Conservation (phyloP, 2,113 vertebrate species). For the Monarcha castaneiventris region DNA sequence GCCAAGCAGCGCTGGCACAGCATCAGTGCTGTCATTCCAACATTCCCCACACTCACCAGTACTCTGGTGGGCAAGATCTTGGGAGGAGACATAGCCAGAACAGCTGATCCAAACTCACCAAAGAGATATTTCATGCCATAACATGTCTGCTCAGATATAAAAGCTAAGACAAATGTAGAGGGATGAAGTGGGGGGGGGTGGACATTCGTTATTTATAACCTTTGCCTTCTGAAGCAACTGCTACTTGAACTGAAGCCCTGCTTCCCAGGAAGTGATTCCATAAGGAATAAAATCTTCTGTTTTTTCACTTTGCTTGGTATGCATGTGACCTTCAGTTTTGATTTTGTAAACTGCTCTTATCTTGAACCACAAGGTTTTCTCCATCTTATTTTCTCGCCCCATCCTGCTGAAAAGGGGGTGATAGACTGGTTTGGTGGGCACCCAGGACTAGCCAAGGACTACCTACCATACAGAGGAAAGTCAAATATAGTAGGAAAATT, state of each 20-base stretch:
- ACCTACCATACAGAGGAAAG: not conserved
- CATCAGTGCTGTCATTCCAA: not conserved
- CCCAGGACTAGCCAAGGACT: not conserved
- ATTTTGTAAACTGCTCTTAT: not conserved
- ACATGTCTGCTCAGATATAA: not conserved
- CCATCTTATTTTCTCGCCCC: not conserved
- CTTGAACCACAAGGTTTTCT: not conserved
- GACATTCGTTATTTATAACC: not conserved
- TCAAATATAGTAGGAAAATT: not conserved
- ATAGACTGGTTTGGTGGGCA: not conserved
- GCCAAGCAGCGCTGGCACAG: not conserved
- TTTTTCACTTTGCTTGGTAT: not conserved
- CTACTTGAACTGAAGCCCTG: not conserved
- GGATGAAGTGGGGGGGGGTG: fast-evolving
- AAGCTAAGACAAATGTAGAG: not conserved
- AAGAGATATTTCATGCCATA: not conserved
- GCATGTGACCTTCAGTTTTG: not conserved
- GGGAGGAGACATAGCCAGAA: not conserved
- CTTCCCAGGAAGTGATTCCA: not conserved
- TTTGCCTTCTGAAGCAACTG: not conserved
- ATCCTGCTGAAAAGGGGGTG: not conserved
- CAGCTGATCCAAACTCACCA: not conserved
- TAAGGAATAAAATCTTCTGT: not conserved
- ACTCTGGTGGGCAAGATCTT: not conserved
- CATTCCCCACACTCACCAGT: not conserved